Conservation (phyloP, 2,113 vertebrate genomes). For the Psilopsiagon aurifrons region DNA sequence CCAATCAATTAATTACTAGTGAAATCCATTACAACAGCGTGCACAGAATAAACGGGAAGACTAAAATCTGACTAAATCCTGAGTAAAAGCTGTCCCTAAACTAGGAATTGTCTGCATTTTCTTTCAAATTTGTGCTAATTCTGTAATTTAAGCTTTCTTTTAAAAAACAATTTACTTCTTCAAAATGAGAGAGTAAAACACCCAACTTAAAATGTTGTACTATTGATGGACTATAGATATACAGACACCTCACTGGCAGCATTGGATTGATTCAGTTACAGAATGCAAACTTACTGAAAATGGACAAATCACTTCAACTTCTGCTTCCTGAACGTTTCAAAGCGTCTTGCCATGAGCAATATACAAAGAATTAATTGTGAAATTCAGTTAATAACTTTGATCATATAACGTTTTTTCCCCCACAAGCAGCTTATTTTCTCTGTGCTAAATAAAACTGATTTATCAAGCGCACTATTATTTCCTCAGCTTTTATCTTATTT, state of each 20-base stretch:
- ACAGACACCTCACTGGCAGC: neutral
- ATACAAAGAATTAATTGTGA: neutral
- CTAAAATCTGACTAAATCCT: neutral
- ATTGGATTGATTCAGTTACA: neutral
- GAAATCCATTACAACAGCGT: neutral
- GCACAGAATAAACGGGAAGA: neutral
- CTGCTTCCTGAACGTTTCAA: neutral
- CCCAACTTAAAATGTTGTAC: neutral
- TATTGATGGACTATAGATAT: neutral
- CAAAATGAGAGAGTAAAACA: neutral
- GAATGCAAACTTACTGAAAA: neutral
- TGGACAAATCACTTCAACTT: neutral
- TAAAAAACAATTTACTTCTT: neutral
- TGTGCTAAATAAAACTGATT: constrained; percentile 8
- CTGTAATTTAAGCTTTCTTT: neutral
- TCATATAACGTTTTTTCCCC: neutral
- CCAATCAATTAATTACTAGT: neutral
- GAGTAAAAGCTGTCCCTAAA: neutral
- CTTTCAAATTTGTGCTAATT: neutral
- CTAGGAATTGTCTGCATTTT: neutral
- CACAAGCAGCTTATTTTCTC: constrained; percentile 7
- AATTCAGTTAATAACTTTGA: neutral
- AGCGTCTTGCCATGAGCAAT: neutral
- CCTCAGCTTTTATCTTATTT: neutral
- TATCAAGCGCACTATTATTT: neutral